These are phyloP conservation scores for Misgurnus anguillicaudatus DNA, from an alignment of 2,113 vertebrate species.

Conservation along the genomic window DNA sequence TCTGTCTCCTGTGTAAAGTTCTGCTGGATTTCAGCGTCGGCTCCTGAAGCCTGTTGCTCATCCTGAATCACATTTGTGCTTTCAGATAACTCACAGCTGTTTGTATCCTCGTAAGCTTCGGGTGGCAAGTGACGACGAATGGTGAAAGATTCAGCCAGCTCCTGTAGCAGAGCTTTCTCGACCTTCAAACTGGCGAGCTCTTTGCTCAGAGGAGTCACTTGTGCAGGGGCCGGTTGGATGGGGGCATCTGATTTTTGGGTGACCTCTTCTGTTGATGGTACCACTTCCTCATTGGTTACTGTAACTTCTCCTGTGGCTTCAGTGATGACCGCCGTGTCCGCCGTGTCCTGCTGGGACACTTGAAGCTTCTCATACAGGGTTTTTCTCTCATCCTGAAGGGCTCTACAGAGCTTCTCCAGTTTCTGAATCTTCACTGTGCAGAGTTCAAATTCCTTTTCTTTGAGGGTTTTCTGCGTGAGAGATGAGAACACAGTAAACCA, in stretches of 20 bases:
- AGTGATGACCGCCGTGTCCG: background rate
- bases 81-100: constrained; percentile 57
- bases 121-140: constrained; percentile 68
- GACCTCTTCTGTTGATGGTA: constrained; percentile 50
- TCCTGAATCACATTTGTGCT: background rate
- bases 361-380: constrained; percentile 85
- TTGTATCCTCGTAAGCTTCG: constrained; percentile 30
- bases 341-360: constrained; percentile 65
- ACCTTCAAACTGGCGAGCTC: constrained; percentile 62
- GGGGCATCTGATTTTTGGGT: background rate
- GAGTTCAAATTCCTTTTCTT: constrained; percentile 91
- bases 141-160: constrained; percentile 78
- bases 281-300: constrained; percentile 26
- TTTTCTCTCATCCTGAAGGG: constrained; percentile 92
- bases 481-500: no score
- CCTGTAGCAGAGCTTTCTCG: constrained; percentile 73
- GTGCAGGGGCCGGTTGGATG: background rate
- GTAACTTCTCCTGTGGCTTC: constrained; percentile 47
- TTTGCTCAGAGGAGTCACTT: constrained; percentile 42
- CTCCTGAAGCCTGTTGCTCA: constrained; percentile 11
- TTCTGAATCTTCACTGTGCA: constrained; percentile 88
- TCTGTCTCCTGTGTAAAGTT: constrained; percentile 52
- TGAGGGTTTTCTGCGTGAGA: constrained; percentile 69
- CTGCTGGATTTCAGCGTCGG: constrained; percentile 37
- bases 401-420: constrained; percentile 93